Evolutionary conservation across 2,888 invertebrate species (phyloP), one percentile per base, ranked within the genome.

Genomic region (Spatulosminthurus flaviceps): DNA sequence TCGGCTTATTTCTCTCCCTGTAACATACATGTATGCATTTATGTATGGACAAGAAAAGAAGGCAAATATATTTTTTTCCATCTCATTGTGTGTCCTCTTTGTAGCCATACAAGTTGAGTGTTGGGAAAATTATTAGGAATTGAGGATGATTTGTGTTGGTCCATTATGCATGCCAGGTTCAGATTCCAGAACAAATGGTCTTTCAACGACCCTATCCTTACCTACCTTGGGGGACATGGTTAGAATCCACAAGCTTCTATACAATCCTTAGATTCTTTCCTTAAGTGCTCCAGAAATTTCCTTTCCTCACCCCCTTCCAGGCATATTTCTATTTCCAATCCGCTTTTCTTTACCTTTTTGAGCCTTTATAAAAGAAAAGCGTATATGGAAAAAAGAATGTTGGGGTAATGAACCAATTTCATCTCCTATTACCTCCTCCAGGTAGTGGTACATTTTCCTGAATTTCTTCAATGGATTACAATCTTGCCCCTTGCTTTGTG

Each of bases 101-200:
- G 51, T 51, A 51, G 51, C 13, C 13, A 13, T 41, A 41, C 41
- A 51, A 16, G 51, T 16, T n/a, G n/a, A 51, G 51, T 51, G n/a
- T 51, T 9, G 16, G 51, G 29, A 69, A 28, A 69, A 69, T 29
- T n/a, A 29, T 34, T 69, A 21, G 21, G 42, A 70, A 21, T 70
- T 70, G 42, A 22, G 42, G 29, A 70, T 70, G 70, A 70, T 70
- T 70, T 70, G 70, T 70, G 70, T 70, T 19, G 4, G n/a, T 34
- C 70, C 41, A 70, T 41, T 41, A 70, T 70, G 70, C 34, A 34
- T 70, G 70, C 34, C 42, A 42, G 22, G 19, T 41, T 42, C 70
- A 19, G 70, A 70, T 67, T 67, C n/a, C 0, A 26, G 16, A 9
- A 67, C 26, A 5, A 67, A 67, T 28, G 28, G 26, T 11, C 11